Evolutionary conservation across 1,140 invertebrate species (phyloP), one percentile per base, ranked within the genome.

Genomic region (Zaprionus gabonicus): DNA sequence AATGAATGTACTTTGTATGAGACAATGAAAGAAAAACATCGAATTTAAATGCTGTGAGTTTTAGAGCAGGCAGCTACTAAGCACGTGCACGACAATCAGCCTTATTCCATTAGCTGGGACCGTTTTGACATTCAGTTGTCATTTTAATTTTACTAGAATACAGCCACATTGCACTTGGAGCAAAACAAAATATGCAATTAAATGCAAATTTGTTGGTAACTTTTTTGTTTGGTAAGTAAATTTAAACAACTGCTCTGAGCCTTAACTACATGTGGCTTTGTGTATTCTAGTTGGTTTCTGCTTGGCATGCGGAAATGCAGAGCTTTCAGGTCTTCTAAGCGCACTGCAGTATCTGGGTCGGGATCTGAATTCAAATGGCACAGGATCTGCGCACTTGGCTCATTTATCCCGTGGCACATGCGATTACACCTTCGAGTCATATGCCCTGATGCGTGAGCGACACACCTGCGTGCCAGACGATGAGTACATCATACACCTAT

Each of bases 401-500:
- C 70, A 75, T 6, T 5, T 49, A 3, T 81, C 78, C 0, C 71
- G 76, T 1, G 91, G 91, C 1, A 80, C 83, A 15, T 80, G 83
- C 41, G 68, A 62, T 0, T 91, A 92, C 41, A 70, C 66, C 13
- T 92, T 91, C 31, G 27, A 71, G 25, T 75, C 79, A 0, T 80
- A 70, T 25, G 85, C 79, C 0, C 53, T 90, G 1, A 57, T 80
- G 62, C 55, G 58, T 7, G 82, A 85, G 0, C 82, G 80, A 0
- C 57, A 67, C 4, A 67, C 31, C 0, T 92, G 86, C 38, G 53
- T 59, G 7, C 77, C 78, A 5, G 86, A 83, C 55, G 91, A 92
- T 59, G 71, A 83, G 44, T 70, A 88, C 44, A 88, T 92, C n/a
- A 15, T 77, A 34, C 91, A 92, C 44, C 23, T 92, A 38, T 51